Conservation (phyloP, 1,140 invertebrate genomes). For the Polypedilum pembai region DNA sequence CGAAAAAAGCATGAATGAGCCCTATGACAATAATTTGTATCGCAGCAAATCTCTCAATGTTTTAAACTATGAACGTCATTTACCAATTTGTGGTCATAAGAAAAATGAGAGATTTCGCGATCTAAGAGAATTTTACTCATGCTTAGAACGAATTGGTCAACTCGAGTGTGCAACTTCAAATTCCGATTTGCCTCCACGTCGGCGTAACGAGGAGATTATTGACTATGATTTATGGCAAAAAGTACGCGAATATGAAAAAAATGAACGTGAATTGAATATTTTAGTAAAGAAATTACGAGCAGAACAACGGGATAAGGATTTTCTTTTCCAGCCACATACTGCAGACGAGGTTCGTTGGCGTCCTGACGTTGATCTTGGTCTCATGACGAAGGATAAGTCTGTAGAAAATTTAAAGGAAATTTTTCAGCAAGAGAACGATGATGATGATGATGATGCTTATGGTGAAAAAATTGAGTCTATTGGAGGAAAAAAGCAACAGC, state of each 20-base stretch:
- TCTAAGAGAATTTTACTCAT: slow-evolving; percentile 76
- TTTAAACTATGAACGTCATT: slow-evolving; percentile 36
- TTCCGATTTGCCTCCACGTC: slow-evolving; percentile 58
- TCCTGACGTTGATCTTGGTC: slow-evolving; percentile 61
- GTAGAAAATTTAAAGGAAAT: slow-evolving; percentile 74
- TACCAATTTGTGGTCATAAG: slow-evolving; percentile 49
- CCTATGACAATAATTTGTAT: slow-evolving; percentile 33
- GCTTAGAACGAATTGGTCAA: slow-evolving; percentile 74
- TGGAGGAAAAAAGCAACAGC: slow-evolving; percentile 36
- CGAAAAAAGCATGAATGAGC: slow-evolving; percentile 34
- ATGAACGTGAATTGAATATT: slow-evolving; percentile 70
- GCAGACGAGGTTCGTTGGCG: slow-evolving; percentile 63
- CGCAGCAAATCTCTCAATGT: slow-evolving; percentile 40
- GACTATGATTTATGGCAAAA: slow-evolving; percentile 82
- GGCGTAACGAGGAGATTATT: slow-evolving; percentile 67
- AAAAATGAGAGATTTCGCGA: slow-evolving; percentile 72
- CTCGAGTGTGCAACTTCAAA: slow-evolving; percentile 68
- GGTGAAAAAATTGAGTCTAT: slow-evolving; percentile 40
- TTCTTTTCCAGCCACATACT: slow-evolving; percentile 69
- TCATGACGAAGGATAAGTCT: slow-evolving; percentile 76
- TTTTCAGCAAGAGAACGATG: slow-evolving; percentile 52
- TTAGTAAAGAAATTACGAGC: slow-evolving; percentile 69
- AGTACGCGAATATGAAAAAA: slow-evolving; percentile 66
- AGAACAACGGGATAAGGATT: slow-evolving; percentile 74
- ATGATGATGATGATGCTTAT: slow-evolving; percentile 45